Conservation (phyloP, 2,797 vertebrate genomes). For the Brachyalestes nurse region DNA sequence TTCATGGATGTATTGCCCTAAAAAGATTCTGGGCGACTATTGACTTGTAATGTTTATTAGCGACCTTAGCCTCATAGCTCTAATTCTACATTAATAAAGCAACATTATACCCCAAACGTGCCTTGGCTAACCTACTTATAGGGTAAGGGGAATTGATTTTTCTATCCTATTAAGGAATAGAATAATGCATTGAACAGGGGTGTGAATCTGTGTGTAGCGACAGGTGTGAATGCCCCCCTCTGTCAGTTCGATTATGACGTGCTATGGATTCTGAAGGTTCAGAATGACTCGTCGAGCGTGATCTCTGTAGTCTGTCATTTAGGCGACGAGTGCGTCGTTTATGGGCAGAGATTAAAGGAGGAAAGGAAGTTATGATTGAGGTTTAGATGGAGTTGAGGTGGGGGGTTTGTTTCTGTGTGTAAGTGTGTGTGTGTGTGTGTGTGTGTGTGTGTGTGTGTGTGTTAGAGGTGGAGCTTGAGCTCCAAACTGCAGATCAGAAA, state of each 20-base stretch:
- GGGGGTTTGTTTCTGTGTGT: conserved; percentile 14
- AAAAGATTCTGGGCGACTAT: no score
- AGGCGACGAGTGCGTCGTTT: conserved; percentile 16
- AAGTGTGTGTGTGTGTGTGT: background rate
- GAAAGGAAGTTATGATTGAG: conserved; percentile 34
- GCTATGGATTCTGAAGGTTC: background rate
- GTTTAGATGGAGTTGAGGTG: conserved; percentile 30
- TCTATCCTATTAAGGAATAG: background rate
- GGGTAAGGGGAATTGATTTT: background rate
- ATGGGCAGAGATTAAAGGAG: conserved; percentile 45
- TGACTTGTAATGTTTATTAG: no score
- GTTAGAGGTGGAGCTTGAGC: conserved; percentile 24
- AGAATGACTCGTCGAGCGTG: background rate
- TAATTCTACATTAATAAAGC: no score
- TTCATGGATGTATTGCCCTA: no score
- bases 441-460: background rate
- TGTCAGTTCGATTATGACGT: background rate
- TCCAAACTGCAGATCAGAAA: conserved; percentile 30
- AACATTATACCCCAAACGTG: no score
- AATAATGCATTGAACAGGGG: background rate
- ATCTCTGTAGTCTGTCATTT: conserved; percentile 13
- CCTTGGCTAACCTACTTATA: no score
- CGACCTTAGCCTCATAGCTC: no score
- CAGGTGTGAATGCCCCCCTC: background rate
- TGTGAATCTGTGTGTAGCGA: background rate